Conservation (phyloP, 92 coral and sea anemone genomes). For the Zoanthus solanderi region DNA sequence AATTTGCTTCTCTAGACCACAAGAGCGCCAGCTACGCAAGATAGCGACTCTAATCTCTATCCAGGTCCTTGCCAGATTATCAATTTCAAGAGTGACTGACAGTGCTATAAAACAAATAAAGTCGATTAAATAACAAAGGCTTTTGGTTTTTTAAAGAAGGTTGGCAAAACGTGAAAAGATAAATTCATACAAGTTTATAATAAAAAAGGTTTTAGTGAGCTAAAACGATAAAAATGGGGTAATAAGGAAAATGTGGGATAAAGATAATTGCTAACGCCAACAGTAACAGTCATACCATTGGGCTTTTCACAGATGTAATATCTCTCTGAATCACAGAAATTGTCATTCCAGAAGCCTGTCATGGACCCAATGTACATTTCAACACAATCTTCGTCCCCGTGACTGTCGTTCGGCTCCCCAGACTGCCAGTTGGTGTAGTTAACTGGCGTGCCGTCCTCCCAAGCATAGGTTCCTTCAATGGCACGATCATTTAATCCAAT, state of each 20-base stretch:
- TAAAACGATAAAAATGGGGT: background rate
- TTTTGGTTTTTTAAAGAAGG: no score
- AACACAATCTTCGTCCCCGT: constrained; percentile 84
- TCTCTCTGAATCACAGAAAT: constrained; percentile 72
- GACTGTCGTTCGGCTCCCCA: constrained; percentile 81
- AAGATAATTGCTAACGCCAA: background rate
- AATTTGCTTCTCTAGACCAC: no score
- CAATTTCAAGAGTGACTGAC: no score
- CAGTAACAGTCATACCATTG: constrained; percentile 52
- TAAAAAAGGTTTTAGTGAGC: no score
- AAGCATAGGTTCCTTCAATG: constrained; percentile 73
- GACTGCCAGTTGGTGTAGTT: constrained; percentile 87
- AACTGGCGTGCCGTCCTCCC: constrained; percentile 74
- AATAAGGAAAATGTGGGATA: background rate
- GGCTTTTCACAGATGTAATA: constrained; percentile 91
- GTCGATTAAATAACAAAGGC: no score
- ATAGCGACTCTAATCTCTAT: no score
- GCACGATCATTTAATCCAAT: constrained; percentile 83
- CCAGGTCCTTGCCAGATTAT: no score
- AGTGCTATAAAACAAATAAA: no score
- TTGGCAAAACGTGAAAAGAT: no score
- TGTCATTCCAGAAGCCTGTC: constrained; percentile 92
- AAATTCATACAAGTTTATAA: no score
- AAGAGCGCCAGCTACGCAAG: no score
- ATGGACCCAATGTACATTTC: constrained; percentile 64